Evolutionary conservation across 2,113 vertebrate genomes (phyloP).

Genomic region (Octodon degus): DNA sequence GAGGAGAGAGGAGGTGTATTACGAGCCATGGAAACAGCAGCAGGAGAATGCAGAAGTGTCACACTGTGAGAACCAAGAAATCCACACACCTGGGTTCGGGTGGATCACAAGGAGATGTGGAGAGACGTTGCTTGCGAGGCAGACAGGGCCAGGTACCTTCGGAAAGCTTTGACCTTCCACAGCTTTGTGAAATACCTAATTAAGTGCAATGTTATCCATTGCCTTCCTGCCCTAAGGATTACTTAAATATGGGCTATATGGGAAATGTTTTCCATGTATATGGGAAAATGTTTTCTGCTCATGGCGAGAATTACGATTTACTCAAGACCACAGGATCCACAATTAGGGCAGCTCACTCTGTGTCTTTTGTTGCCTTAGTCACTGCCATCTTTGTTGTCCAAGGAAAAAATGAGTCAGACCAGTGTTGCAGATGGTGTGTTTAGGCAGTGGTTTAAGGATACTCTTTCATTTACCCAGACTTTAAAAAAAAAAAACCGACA

Average conservation of each 20-base stretch:
- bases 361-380: conserved; percentile 54
- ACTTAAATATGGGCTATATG: conserved; percentile 6
- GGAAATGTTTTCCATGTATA: neutral
- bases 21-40: neutral
- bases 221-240: neutral
- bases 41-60: neutral
- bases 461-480: conserved; percentile 68
- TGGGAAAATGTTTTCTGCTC: conserved; percentile 21
- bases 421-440: conserved; percentile 31
- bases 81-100: neutral
- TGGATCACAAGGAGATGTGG: neutral
- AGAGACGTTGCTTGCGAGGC: neutral
- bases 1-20: neutral
- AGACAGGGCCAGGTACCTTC: neutral
- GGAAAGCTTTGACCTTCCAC: conserved; percentile 35
- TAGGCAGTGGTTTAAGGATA: conserved; percentile 71
- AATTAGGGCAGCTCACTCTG: neutral
- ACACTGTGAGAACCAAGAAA: neutral
- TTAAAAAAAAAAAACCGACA: neutral
- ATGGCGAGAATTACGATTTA: conserved; percentile 41
- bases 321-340: conserved; percentile 48
- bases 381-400: conserved; percentile 52
- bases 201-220: neutral
- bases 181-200: conserved; percentile 18
- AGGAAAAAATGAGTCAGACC: conserved; percentile 73